These are phyloP conservation scores for Syrphus vitripennis DNA, from an alignment of 2,888 invertebrate species.

Conservation along the genomic window DNA sequence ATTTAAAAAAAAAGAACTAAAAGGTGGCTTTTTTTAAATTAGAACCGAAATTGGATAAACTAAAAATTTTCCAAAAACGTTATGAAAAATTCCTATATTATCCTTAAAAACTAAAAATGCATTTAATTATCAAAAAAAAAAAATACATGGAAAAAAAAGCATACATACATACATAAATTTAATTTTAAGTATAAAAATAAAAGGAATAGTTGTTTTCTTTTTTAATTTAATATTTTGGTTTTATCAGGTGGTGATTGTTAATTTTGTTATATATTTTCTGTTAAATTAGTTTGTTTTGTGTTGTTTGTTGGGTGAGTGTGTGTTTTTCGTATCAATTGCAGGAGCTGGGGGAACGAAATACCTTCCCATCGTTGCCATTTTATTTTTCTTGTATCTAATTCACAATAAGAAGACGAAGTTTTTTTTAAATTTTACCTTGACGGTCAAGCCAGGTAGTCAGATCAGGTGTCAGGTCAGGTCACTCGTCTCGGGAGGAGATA, in stretches of 20 bases:
- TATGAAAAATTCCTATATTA: conserved; percentile 38
- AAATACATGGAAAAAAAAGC: not conserved
- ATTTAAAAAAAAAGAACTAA: not conserved
- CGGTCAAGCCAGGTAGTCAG: not conserved
- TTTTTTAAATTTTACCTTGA: conserved; percentile 4
- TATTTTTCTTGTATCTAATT: not conserved
- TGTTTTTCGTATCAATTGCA: conserved; percentile 29
- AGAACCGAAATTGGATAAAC: not conserved
- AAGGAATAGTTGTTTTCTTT: not conserved
- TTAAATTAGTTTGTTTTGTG: conserved; percentile 6
- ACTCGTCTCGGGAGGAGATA: not conserved
- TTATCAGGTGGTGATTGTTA: conserved; percentile 49
- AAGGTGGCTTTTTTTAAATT: not conserved
- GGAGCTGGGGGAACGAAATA: not conserved
- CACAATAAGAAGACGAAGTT: not conserved
- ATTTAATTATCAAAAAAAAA: not conserved
- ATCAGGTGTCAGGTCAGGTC: not conserved
- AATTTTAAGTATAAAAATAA: conserved; percentile 12
- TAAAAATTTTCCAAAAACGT: conserved; percentile 46
- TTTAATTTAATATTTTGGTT: not conserved
- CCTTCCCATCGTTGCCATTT: conserved; percentile 34
- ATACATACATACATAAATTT: not conserved
- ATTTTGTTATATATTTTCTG: conserved; percentile 30
- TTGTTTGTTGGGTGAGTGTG: conserved; percentile 12
- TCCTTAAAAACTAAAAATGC: conserved; percentile 23